Conservation (phyloP, 64 coral and sea anemone genomes). For the Exaiptasia diaphana region DNA sequence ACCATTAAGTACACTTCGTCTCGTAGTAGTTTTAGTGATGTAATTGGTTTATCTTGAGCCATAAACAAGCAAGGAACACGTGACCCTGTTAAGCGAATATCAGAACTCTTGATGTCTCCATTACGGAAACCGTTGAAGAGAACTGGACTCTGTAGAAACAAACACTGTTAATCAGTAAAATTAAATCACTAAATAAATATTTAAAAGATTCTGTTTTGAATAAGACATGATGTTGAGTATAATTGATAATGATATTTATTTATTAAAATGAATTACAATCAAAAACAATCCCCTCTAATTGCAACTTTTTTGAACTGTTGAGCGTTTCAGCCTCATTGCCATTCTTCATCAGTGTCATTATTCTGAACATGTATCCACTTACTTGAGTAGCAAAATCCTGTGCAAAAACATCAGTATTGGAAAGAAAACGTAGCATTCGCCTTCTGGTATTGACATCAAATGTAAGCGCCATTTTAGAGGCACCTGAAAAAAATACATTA, state of each 20-base stretch:
- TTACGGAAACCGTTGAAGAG: constrained; percentile 78
- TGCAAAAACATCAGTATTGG: constrained; percentile 60
- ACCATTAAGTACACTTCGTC: constrained; percentile 83
- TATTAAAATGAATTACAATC: no score
- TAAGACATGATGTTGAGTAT: no score
- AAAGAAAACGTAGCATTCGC: constrained; percentile 7
- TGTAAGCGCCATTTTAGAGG: constrained; percentile 50
- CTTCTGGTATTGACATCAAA: constrained; percentile 58
- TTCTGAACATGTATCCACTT: no score
- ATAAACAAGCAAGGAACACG: constrained; percentile 17
- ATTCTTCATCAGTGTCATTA: no score
- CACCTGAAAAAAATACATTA: constrained; percentile 55
- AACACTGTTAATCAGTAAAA: no score
- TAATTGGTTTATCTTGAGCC: constrained; percentile 57
- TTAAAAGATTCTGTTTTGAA: no score
- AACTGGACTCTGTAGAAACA: constrained; percentile 65
- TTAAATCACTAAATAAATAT: no score
- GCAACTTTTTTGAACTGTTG: no score
- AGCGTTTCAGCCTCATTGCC: no score
- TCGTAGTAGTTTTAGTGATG: constrained; percentile 66
- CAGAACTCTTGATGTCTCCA: constrained; percentile 46
- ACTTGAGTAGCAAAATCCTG: constrained; percentile 73
- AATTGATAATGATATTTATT: no score
- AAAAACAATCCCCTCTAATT: no score
- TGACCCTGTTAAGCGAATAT: constrained; percentile 47